Evolutionary conservation across 2,797 vertebrate genomes (phyloP), one percentile per base, ranked within the genome.

Genomic region (Amazona finschi): DNA sequence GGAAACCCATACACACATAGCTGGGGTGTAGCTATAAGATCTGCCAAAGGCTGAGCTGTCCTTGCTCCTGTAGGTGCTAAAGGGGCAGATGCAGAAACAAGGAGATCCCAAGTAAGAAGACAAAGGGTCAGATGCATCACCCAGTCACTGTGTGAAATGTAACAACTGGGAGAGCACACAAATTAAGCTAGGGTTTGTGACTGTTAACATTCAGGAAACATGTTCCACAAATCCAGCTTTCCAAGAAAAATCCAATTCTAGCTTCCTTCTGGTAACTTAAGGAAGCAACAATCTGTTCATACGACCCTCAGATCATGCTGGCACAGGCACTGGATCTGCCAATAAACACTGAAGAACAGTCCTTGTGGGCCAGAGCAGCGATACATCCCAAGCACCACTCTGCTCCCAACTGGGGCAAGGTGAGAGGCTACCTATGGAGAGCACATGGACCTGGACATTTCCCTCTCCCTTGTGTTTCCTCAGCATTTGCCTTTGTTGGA

Each of bases 261-360:
- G 47, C 73, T 95, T 94, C 87, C 55, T 78, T 92, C 70, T 89
- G 91, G 76, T 86, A 81, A 83, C 85, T 87, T 91, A 64, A 81
- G 89, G 82, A 94, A 36, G 79, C 81, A 92, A 47, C 90, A 83
- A 67, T 82, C 89, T 94, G 87, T 91, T 81, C 71, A 43, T 28
- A 41, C n/a, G 67, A 92, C 91, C 82, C 93, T 89, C 92, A 84
- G 76, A 70, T 44, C 0, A 2, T 57, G 44, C 62, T 92, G 66
- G 31, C 53, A 72, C 36, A 77, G 57, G 46, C 53, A 85, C 49
- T 28, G 44, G 81, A 66, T 81, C 67, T 31, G 83, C n/a, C 58
- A 52, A 15, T 38, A 58, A 74, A 80, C 85, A 22, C 4, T 20
- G n/a, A 73, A 81, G 61, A 91, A 85, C 4, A 2, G 57, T 28